These are phyloP conservation scores for Bellardia pandia DNA, from an alignment of 2,888 invertebrate species.

Conservation along the genomic window DNA sequence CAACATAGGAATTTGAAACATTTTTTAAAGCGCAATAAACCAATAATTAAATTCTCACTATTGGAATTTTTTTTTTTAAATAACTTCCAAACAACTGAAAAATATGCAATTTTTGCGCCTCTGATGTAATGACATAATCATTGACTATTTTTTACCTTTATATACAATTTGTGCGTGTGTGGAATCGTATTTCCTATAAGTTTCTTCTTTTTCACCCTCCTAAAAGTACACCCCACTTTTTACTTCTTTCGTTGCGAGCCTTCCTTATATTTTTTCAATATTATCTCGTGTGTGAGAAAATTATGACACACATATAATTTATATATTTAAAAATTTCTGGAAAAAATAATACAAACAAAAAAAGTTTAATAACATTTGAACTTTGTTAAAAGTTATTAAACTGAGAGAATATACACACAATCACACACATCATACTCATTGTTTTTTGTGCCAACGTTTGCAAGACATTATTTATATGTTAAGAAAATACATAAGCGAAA, in stretches of 20 bases:
- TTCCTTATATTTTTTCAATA: neutral
- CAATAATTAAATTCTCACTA: too few species aligned
- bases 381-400: slow-evolving; percentile 40
- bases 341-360: neutral
- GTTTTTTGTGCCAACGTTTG: neutral
- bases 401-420: neutral
- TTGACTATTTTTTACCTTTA: too few species aligned
- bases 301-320: slow-evolving; percentile 13
- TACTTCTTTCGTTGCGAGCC: neutral
- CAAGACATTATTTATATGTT: too few species aligned
- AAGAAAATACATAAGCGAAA: neutral
- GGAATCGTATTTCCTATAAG: too few species aligned
- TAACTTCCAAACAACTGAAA: neutral
- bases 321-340: slow-evolving; percentile 1
- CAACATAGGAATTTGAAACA: too few species aligned
- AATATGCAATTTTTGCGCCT: neutral
- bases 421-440: neutral
- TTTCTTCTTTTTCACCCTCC: neutral
- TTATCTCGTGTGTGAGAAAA: neutral
- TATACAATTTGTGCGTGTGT: too few species aligned
- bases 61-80: too few species aligned
- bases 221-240: neutral
- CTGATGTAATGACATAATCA: too few species aligned
- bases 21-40: too few species aligned
- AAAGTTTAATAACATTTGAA: slow-evolving; percentile 43